A percentile compares a stretch with the other conserved stretches of the same genome.
These are phyloP conservation scores for Drosophila orosa DNA, from an alignment of 1,140 invertebrate species.

Conservation along the genomic window DNA sequence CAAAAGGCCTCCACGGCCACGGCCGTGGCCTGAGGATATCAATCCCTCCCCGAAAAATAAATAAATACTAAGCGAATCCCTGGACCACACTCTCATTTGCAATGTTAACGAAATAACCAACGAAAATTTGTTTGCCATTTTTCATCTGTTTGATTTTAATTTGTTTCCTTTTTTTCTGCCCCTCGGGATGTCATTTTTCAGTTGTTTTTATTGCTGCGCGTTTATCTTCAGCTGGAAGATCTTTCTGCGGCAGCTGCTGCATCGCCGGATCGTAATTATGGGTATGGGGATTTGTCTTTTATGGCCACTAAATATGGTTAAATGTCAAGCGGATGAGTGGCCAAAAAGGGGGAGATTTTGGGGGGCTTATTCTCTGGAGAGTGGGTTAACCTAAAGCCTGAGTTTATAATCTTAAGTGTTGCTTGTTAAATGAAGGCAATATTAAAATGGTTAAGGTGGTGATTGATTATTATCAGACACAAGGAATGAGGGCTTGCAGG, in stretches of 20 bases:
- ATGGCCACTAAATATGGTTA: constrained; percentile 44
- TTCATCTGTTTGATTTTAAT: constrained; percentile 47
- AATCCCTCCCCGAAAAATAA: constrained; percentile 27
- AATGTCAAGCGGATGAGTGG: constrained; percentile 22
- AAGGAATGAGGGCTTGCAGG: background rate
- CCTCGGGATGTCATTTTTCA: constrained; percentile 28
- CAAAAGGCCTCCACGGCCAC: constrained; percentile 32
- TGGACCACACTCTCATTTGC: constrained; percentile 62
- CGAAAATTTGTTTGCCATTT: constrained; percentile 56
- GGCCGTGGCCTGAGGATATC: constrained; percentile 43
- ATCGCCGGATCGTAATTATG: constrained; percentile 25
- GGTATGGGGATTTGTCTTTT: constrained; percentile 32
- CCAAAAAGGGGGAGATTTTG: constrained; percentile 3
- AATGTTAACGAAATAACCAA: constrained; percentile 64
- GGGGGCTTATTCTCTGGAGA: background rate
- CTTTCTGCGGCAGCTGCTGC: constrained; percentile 31
- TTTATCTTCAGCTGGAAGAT: constrained; percentile 26
- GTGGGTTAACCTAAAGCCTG: background rate
- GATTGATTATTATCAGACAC: background rate
- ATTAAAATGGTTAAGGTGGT: background rate
- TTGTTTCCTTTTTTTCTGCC: constrained; percentile 30
- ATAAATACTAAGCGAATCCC: constrained; percentile 20
- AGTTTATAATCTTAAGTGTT: background rate
- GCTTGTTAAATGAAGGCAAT: background rate
- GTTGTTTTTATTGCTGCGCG: constrained; percentile 22